Evolutionary conservation across 2,113 vertebrate species (phyloP).

Genomic region (Dipodomys stephensi): DNA sequence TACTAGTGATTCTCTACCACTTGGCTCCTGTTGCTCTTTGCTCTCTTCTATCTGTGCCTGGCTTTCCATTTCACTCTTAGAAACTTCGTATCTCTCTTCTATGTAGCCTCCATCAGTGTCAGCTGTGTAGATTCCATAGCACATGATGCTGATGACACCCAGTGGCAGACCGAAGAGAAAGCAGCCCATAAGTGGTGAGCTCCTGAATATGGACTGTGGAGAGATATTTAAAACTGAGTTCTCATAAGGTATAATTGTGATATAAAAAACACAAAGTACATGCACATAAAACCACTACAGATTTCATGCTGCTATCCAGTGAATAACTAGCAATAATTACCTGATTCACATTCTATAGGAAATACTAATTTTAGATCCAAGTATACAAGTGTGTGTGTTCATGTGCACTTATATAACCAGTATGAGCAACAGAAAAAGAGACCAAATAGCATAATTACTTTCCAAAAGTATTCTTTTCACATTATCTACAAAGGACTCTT

Average conservation of each 20-base stretch:
- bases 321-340: neutral
- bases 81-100: slow-evolving; percentile 86
- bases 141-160: slow-evolving; percentile 99
- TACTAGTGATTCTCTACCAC: slow-evolving; percentile 57
- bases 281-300: neutral
- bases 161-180: slow-evolving; percentile 98
- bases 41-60: slow-evolving; percentile 85
- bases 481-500: neutral
- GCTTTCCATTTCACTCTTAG: slow-evolving; percentile 87
- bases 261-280: neutral
- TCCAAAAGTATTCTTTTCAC: neutral
- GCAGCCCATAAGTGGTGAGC: slow-evolving; percentile 97
- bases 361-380: neutral
- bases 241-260: neutral
- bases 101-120: slow-evolving; percentile 91
- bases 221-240: slow-evolving; percentile 56
- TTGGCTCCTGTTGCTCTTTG: slow-evolving; percentile 85
- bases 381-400: neutral
- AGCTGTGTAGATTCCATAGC: slow-evolving; percentile 98
- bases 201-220: slow-evolving; percentile 96
- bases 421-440: neutral
- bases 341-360: neutral
- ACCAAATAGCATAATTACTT: neutral
- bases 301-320: neutral
- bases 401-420: no score